Conservation (phyloP, 2,888 invertebrate genomes). For the Microchrysa polita region DNA sequence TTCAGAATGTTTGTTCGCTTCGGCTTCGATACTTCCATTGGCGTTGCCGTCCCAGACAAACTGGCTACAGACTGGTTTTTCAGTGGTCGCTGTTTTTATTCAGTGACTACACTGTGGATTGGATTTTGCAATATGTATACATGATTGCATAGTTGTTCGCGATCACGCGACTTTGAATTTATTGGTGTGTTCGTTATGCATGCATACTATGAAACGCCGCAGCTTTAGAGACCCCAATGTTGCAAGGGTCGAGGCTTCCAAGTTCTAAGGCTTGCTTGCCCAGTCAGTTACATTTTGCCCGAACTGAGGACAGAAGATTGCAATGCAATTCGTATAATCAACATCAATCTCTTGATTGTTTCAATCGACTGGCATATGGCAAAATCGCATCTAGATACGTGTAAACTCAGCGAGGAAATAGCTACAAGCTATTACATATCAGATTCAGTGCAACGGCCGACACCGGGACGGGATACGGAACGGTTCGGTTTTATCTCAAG, state of each 20-base stretch:
- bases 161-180: not conserved
- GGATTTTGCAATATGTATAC: constrained; percentile 24
- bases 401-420: not conserved
- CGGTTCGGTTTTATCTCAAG: constrained; percentile 9
- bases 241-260: not conserved
- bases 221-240: not conserved
- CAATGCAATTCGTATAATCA: not conserved
- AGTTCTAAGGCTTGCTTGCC: constrained; percentile 4
- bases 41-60: constrained; percentile 35
- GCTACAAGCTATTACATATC: not conserved
- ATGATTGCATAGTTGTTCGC: not conserved
- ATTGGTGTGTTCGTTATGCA: not conserved
- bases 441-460: not conserved
- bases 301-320: not conserved
- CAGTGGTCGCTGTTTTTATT: constrained; percentile 25
- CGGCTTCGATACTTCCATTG: too few species aligned
- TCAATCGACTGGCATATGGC: not conserved
- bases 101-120: not conserved
- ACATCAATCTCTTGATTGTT: not conserved
- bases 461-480: constrained; percentile 4
- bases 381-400: too few species aligned
- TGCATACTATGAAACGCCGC: not conserved
- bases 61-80: constrained; percentile 43
- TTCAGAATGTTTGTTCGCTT: constrained; percentile 23
- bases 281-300: not conserved